phyloP scores from a whole-genome alignment of 2,113 vertebrate species.

The Gymnarchus niloticus region DNA sequence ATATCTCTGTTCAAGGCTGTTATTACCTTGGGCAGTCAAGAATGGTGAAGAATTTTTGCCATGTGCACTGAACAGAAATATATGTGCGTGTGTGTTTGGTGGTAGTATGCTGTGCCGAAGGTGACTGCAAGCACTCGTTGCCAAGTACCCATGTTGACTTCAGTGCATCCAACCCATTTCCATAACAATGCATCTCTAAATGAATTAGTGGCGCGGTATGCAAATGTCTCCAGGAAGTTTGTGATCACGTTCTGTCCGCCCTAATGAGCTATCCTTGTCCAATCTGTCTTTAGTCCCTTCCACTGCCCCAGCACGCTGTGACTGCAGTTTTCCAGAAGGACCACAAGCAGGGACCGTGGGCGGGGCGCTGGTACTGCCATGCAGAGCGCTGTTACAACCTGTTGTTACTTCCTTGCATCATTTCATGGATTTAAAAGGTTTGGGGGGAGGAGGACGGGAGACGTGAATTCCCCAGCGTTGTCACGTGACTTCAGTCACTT shows the following conservation, averaged over 20 bases:
- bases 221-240: not conserved
- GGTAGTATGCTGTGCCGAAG: not conserved
- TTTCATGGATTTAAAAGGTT: slow-evolving; percentile 37
- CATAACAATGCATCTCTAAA: not conserved
- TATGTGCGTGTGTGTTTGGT: not conserved
- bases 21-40: not conserved
- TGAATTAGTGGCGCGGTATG: not conserved
- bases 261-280: slow-evolving; percentile 20
- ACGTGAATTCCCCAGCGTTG: slow-evolving; percentile 31
- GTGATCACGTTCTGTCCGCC: not conserved
- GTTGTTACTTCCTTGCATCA: slow-evolving; percentile 57
- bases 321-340: slow-evolving; percentile 16
- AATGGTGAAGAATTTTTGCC: not conserved
- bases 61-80: not conserved
- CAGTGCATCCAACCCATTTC: not conserved
- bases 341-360: not conserved
- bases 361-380: not conserved
- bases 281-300: slow-evolving; percentile 50
- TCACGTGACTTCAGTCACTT: slow-evolving; percentile 44
- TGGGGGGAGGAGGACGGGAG: slow-evolving; percentile 18
- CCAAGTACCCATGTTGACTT: not conserved
- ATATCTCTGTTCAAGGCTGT: not conserved
- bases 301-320: slow-evolving; percentile 45
- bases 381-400: slow-evolving; percentile 48
- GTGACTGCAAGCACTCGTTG: not conserved